Evolutionary conservation across 2,113 vertebrate genomes (phyloP), one percentile per base, ranked within the genome.

Genomic region (Lepus europaeus): DNA sequence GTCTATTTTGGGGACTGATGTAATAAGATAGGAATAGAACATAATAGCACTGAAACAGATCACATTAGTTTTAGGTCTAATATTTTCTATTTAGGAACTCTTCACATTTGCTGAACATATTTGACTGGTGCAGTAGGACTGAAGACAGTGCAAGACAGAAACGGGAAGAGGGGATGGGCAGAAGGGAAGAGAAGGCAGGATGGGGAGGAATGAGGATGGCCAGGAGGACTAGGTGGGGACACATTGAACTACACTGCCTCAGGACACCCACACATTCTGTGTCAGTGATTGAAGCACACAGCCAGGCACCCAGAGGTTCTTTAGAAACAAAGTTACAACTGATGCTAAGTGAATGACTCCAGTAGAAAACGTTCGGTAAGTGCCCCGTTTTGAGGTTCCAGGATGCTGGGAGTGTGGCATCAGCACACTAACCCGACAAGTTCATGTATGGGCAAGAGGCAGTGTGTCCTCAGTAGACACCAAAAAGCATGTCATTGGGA

Each of bases 381-480:
- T 63, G 68, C 69, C 68, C 64, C 56, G 23, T 3, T 66, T 6
- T 14, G 10, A 19, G 51, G 39, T 13, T 33, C 45, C 19, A 19
- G 31, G n/a, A 53, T 29, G 14, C 5, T 29, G 33, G 2, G 2
- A 51, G 8, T 0, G 13, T 4, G 51, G 3, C 0, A 1, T 8
- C 3, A 4, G 1, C 20, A 16, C 7, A 12, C 19, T 2, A 8
- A 64, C 33, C 68, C 17, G 29, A 1, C 0, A 2, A 33, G 4
- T 1, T 20, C 27, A 2, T 29, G 7, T 9, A 13, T 22, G 64
- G 14, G 1, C 9, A 2, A 19, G 0, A 3, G 17, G 36, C 56
- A 11, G 17, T 0, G 12, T 61, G 61, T 14, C 13, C n/a, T 49
- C 36, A 22, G 19, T 10, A 25, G 74, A 70, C 4, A 49, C 25